Percentiles rank a stretch among this genome's conserved stretches.
Evolutionary conservation across 2,888 invertebrate genomes (phyloP).

Genomic region (Scrobipalpa costella): DNA sequence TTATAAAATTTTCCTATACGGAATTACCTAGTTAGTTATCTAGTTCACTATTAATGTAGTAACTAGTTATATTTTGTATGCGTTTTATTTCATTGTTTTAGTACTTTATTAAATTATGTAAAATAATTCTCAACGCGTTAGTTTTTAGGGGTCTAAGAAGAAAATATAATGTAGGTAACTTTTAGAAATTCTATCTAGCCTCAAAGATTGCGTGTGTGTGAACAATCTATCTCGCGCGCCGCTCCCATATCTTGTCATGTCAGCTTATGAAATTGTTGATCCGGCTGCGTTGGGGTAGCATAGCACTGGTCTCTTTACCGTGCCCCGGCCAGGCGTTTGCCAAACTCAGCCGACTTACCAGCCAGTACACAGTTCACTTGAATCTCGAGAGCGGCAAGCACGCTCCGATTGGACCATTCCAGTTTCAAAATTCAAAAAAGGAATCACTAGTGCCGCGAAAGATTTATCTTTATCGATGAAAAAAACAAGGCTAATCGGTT

Average conservation of each 20-base stretch:
- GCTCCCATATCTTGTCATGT: background rate
- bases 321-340: slow-evolving; percentile 24
- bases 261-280: background rate
- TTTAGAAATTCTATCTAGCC: background rate
- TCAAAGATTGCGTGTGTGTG: background rate
- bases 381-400: slow-evolving; percentile 63
- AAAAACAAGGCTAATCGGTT: slow-evolving; percentile 45
- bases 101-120: too few relatives aligned
- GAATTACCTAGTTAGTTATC: background rate
- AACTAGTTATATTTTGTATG: too few relatives aligned
- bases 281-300: background rate
- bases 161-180: background rate
- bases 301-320: slow-evolving; percentile 22
- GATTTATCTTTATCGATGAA: slow-evolving; percentile 44
- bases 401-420: slow-evolving; percentile 48
- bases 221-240: background rate
- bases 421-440: slow-evolving; percentile 39
- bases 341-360: slow-evolving; percentile 41
- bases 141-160: too few relatives aligned
- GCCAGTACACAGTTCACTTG: slow-evolving; percentile 54
- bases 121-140: too few relatives aligned
- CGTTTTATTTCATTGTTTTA: too few relatives aligned
- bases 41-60: too few relatives aligned
- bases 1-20: background rate
- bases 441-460: slow-evolving; percentile 34